Conservation (phyloP, 2,113 vertebrate species). For the Rhinolophus ferrumequinum region DNA sequence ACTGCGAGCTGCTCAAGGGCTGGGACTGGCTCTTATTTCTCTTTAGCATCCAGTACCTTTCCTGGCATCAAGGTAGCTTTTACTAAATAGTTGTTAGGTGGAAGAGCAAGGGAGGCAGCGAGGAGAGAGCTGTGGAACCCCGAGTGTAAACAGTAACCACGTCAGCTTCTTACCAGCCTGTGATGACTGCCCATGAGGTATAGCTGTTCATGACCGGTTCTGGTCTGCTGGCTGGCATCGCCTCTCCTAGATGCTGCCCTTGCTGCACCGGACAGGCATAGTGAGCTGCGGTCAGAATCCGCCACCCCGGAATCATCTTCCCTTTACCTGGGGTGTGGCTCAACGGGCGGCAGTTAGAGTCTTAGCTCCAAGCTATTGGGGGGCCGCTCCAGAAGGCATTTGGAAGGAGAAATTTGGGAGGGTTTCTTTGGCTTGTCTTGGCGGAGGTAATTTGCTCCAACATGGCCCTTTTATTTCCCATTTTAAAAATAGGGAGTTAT, state of each 20-base stretch:
- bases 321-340: background rate
- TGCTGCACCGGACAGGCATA: background rate
- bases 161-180: background rate
- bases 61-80: background rate
- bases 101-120: background rate
- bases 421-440: constrained; percentile 7
- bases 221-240: background rate
- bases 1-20: background rate
- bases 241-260: background rate
- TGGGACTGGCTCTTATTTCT: background rate
- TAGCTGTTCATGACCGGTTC: background rate
- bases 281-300: background rate
- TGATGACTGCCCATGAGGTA: too few relatives aligned
- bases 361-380: background rate
- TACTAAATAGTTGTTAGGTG: background rate
- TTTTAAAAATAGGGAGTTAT: background rate
- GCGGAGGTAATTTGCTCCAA: background rate
- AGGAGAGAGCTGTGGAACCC: background rate
- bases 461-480: constrained; percentile 10
- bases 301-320: background rate
- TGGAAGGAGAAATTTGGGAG: background rate
- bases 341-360: background rate
- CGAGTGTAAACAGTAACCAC: background rate
- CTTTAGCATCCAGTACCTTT: background rate
- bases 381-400: background rate